phyloP scores from a whole-genome alignment of 2,113 vertebrate genomes.

The Corythoichthys haematopterus region DNA sequence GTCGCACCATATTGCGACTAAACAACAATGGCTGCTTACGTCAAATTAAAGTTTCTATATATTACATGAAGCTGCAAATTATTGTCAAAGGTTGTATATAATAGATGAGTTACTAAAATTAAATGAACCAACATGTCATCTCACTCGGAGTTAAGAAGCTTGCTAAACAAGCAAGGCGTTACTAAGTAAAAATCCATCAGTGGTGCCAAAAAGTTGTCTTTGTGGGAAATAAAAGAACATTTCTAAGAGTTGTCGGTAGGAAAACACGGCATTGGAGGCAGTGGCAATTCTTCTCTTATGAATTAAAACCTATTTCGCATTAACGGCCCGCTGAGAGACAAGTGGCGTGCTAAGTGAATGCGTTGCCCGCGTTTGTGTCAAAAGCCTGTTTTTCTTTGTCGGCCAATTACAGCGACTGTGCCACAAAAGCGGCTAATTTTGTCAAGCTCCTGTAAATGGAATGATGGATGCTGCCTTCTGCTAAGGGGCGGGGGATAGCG shows the following conservation, averaged over 20 bases:
- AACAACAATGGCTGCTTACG: too few species aligned
- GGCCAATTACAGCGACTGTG: slow-evolving; percentile 91
- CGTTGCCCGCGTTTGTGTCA: slow-evolving; percentile 88
- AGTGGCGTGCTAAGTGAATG: slow-evolving; percentile 72
- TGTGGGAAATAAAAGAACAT: slow-evolving; percentile 57
- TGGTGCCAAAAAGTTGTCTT: slow-evolving; percentile 41
- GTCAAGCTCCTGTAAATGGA: slow-evolving; percentile 97
- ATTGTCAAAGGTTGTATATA: too few species aligned
- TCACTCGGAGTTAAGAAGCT: slow-evolving; percentile 14
- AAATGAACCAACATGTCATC: too few species aligned
- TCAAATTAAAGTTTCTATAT: too few species aligned
- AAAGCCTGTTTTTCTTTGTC: slow-evolving; percentile 90
- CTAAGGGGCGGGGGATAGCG: slow-evolving; percentile 49
- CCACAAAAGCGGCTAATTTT: slow-evolving; percentile 93
- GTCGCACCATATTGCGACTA: too few species aligned
- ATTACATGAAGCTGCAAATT: too few species aligned
- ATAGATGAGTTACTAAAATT: too few species aligned
- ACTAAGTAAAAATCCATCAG: slow-evolving; percentile 68
- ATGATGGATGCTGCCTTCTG: slow-evolving; percentile 83
- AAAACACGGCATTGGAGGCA: slow-evolving; percentile 70
- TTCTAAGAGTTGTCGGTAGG: slow-evolving; percentile 36
- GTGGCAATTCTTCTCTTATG: slow-evolving; percentile 73
- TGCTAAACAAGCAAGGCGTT: slow-evolving; percentile 40
- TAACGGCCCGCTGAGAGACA: slow-evolving; percentile 86
- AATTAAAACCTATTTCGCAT: slow-evolving; percentile 86